These are phyloP conservation scores for Actenoides lindsayi DNA, from an alignment of 2,113 vertebrate genomes.

Conservation along the genomic window DNA sequence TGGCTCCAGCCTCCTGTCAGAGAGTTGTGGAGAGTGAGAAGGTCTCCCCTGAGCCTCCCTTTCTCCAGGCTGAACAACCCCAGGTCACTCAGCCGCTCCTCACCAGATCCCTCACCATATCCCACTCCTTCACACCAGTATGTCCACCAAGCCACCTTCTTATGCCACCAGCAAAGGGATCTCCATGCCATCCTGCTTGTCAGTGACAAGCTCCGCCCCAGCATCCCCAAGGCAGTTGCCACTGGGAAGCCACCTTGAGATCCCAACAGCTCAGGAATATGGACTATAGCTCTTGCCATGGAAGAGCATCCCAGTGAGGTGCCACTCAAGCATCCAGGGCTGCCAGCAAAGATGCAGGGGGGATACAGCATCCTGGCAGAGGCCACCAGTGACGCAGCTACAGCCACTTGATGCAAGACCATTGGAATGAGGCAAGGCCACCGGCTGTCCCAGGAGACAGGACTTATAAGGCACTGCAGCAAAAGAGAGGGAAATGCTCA, in stretches of 20 bases:
- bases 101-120: neutral
- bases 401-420: slow-evolving; percentile 60
- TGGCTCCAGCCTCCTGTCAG: neutral
- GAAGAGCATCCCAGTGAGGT: neutral
- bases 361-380: neutral
- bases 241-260: neutral
- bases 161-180: neutral
- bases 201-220: neutral
- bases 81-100: neutral
- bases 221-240: neutral
- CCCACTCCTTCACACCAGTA: rapidly evolving
- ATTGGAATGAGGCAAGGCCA: slow-evolving; percentile 70
- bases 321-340: neutral
- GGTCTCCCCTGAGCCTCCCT: neutral
- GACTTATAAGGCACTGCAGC: slow-evolving; percentile 76
- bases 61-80: neutral
- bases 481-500: neutral
- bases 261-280: neutral
- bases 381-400: neutral
- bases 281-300: neutral
- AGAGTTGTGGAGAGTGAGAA: neutral
- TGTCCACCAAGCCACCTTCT: rapidly evolving
- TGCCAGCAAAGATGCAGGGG: neutral
- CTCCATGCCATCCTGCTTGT: rapidly evolving
- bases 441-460: neutral